These are phyloP conservation scores for Cantharis rufa DNA, from an alignment of 2,888 invertebrate genomes.

Conservation along the genomic window DNA sequence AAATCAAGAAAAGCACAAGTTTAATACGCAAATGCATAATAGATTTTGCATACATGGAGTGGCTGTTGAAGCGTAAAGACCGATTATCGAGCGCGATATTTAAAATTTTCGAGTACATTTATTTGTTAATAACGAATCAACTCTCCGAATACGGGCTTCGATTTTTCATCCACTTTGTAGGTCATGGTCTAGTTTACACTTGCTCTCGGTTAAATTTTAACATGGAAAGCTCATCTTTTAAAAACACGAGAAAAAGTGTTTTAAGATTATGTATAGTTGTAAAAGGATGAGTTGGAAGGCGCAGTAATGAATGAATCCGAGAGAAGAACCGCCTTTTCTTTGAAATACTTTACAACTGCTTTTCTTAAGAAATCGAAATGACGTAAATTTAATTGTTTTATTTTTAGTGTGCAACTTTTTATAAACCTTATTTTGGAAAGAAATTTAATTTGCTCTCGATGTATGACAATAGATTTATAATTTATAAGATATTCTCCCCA, in stretches of 20 bases:
- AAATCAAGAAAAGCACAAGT: conserved; percentile 39
- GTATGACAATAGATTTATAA: not conserved
- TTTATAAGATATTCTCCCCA: not conserved
- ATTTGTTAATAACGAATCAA: conserved; percentile 19
- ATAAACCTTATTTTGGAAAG: not conserved
- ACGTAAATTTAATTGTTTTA: not conserved
- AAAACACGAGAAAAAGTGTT: conserved; percentile 49
- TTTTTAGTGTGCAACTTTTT: not conserved
- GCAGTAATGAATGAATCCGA: conserved; percentile 39
- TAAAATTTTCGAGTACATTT: conserved; percentile 27
- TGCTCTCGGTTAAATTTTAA: conserved; percentile 53
- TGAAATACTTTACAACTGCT: not conserved
- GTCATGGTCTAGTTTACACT: conserved; percentile 56
- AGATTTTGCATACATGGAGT: conserved; percentile 25
- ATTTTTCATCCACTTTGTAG: conserved; percentile 40
- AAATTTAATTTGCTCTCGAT: not conserved
- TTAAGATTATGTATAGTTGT: conserved; percentile 35
- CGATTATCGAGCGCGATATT: conserved; percentile 21
- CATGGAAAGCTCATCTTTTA: conserved; percentile 55
- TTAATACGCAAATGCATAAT: conserved; percentile 17
- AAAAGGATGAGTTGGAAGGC: conserved; percentile 29
- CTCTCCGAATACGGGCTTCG: conserved; percentile 16
- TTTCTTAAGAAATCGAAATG: not conserved
- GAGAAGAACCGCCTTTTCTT: conserved; percentile 24
- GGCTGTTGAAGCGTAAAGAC: conserved; percentile 39